A percentile compares a stretch with the other conserved stretches of the same genome.
phyloP scores from a whole-genome alignment of 2,113 vertebrate species.

The Ancistrus triradiatus region DNA sequence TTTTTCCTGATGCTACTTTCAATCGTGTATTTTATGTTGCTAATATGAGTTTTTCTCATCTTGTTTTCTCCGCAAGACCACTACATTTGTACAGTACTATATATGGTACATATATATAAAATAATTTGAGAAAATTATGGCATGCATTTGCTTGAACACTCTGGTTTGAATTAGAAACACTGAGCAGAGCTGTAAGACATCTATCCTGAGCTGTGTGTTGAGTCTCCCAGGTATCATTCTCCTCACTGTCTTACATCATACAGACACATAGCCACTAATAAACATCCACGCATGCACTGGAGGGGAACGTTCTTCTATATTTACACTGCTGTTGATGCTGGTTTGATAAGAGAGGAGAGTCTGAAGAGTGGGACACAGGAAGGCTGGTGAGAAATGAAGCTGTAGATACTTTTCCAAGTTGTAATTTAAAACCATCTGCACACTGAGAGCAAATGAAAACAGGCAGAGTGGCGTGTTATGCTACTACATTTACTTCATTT shows the following conservation, averaged over 20 bases:
- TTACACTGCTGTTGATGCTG: constrained; percentile 58
- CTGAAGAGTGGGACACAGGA: constrained; percentile 56
- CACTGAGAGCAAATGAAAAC: constrained; percentile 9
- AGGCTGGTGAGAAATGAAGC: constrained; percentile 15
- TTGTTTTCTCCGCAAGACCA: no score
- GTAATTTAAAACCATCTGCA: constrained; percentile 20
- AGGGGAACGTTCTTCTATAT: constrained; percentile 58
- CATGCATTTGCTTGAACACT: constrained; percentile 1
- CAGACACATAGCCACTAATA: constrained; percentile 38
- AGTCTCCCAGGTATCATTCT: constrained; percentile 17
- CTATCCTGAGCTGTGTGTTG: constrained; percentile 4
- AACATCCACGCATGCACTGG: constrained; percentile 53
- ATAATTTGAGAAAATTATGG: no score
- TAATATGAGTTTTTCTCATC: no score
- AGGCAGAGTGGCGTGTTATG: neutral
- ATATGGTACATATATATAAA: no score
- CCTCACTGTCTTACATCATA: constrained; percentile 16
- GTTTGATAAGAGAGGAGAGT: constrained; percentile 58
- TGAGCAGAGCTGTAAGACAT: constrained; percentile 43
- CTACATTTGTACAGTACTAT: no score
- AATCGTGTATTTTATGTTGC: no score
- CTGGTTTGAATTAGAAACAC: no score
- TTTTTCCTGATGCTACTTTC: no score
- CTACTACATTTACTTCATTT: constrained; percentile 4
- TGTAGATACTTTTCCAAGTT: neutral